Evolutionary conservation across 2,797 vertebrate species (phyloP).

Genomic region (Fistularia commersonii): DNA sequence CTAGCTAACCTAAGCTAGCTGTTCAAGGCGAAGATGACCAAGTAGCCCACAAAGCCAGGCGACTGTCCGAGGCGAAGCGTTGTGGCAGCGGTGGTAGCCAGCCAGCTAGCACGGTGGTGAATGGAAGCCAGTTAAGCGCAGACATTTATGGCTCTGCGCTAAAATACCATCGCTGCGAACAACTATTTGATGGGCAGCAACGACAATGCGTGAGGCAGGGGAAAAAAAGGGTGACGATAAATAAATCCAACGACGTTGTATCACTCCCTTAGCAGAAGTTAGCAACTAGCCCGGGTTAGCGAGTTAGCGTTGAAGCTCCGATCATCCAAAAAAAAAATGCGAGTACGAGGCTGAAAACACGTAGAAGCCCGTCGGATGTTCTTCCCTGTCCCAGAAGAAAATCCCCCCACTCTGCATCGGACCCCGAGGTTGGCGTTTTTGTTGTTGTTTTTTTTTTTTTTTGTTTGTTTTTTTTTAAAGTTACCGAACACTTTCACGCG

Average conservation of each 20-base stretch:
- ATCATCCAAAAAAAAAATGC: conserved; percentile 41
- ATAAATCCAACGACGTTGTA: conserved; percentile 14
- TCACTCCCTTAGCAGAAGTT: conserved; percentile 47
- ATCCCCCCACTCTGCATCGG: conserved; percentile 5
- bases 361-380: conserved; percentile 28
- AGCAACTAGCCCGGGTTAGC: conserved; percentile 51
- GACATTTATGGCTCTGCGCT: conserved; percentile 60
- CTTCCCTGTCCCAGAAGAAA: conserved; percentile 16
- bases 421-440: too few species aligned
- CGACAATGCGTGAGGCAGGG: not conserved
- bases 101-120: conserved; percentile 59
- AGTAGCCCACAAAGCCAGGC: conserved; percentile 58
- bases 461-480: too few species aligned
- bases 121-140: conserved; percentile 40
- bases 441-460: too few species aligned
- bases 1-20: conserved; percentile 50
- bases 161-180: conserved; percentile 38
- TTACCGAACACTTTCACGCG: conserved; percentile 18
- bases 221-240: conserved; percentile 1
- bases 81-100: conserved; percentile 56
- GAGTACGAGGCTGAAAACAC: conserved; percentile 24
- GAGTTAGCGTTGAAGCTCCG: conserved; percentile 43
- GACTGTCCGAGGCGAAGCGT: conserved; percentile 46
- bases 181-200: conserved; percentile 5
- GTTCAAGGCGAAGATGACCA: conserved; percentile 32